Evolutionary conservation across 2,797 vertebrate species (phyloP).

Genomic region (Hippopotamyrus pictus): DNA sequence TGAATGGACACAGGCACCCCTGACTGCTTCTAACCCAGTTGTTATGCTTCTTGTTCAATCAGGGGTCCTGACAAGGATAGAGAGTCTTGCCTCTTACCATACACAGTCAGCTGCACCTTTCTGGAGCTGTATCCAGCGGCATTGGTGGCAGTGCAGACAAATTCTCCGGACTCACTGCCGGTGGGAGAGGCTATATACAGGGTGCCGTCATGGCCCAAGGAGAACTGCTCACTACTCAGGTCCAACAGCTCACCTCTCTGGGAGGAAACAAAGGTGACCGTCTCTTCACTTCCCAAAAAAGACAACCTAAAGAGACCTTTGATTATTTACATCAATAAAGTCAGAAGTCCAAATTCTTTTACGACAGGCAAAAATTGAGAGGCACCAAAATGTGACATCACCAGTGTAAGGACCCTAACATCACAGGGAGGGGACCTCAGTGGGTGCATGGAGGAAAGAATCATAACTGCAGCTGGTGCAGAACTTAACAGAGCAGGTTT

Average conservation of each 20-base stretch:
- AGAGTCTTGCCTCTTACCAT: conserved; percentile 64
- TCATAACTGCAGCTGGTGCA: conserved; percentile 41
- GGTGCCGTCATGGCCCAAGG: conserved; percentile 73
- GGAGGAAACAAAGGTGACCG: conserved; percentile 17
- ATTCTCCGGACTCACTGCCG: conserved; percentile 81
- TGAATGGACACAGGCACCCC: background rate
- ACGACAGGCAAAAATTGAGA: background rate
- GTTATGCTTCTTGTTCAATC: background rate
- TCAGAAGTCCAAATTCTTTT: background rate
- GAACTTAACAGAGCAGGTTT: conserved; percentile 43
- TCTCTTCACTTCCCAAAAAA: conserved; percentile 27
- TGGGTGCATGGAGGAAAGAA: conserved; percentile 18
- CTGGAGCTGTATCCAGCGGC: conserved; percentile 77
- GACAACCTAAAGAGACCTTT: background rate
- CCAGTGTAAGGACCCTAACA: background rate
- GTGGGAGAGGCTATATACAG: conserved; percentile 74
- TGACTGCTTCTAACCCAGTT: background rate
- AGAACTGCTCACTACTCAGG: conserved; percentile 63
- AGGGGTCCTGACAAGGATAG: background rate
- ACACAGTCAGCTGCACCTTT: conserved; percentile 92
- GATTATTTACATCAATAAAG: background rate
- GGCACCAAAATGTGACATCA: background rate
- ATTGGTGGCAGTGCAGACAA: conserved; percentile 83
- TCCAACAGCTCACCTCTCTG: conserved; percentile 78
- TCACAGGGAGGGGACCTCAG: background rate